Percentiles rank a stretch among this genome's conserved stretches.
phyloP scores from a whole-genome alignment of 2,797 vertebrate genomes.

The Uromys caudimaculatus region DNA sequence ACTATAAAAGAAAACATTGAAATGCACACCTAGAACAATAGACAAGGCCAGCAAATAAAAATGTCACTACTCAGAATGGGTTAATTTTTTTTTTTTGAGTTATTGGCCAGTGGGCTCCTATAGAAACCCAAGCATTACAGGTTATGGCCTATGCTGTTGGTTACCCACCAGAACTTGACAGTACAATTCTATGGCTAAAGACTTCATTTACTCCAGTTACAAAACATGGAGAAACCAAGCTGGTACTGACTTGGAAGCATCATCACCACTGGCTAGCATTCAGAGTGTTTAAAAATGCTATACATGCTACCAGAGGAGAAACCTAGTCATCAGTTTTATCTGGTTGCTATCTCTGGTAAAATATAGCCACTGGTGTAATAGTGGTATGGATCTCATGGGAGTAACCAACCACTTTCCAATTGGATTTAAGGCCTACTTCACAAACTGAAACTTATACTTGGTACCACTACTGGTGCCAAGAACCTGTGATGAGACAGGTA shows the following conservation, averaged over 20 bases:
- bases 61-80: not conserved
- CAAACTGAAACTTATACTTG: not conserved
- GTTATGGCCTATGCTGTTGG: not conserved
- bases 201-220: not conserved
- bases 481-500: not conserved
- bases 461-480: not conserved
- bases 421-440: not conserved
- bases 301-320: not conserved
- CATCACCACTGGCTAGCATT: not conserved
- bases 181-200: not conserved
- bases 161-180: not conserved
- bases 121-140: not conserved
- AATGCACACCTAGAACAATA: not conserved
- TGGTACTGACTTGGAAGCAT: not conserved
- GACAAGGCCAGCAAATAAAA: not conserved
- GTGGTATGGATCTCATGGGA: not conserved
- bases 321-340: not conserved
- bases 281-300: not conserved
- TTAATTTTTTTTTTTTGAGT: not conserved
- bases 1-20: not conserved
- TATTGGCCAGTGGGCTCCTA: not conserved
- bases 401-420: not conserved
- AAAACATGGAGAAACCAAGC: not conserved
- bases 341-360: not conserved
- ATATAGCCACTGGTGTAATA: not conserved